Base-by-base conservation (phyloP, 2,113 vertebrate species). In the Canis aureus region DNA sequence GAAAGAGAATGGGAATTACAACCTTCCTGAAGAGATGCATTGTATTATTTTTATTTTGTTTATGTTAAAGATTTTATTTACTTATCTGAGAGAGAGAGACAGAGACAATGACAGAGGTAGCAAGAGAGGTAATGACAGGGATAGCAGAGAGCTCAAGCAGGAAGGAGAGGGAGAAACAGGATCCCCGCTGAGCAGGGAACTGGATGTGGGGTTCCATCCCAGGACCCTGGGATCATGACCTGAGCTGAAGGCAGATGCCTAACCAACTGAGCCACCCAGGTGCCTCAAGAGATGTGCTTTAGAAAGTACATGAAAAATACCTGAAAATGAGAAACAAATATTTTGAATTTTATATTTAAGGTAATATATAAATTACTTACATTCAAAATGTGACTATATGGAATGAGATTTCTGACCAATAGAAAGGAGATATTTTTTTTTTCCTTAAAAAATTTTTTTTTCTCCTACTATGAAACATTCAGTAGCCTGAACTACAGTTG, bases 261-360 rank as follows among this genome's bases (percentile, higher is more conserved):
- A 43, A 8, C 43, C 43, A 43, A 43, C 43, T 43, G 43, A 43
- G 43, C 43, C 43, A 43, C 43, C 43, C 43, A 43, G 43, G 43
- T 43, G 43, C 43, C 43, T 43, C n/a, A 67, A 67, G 66, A 67
- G 29, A 67, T n/a, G 5, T 16, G 20, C 60, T 91, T 97, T 38
- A 32, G 88, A 80, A 89, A 87, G n/a, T 55, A 76, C 13, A 4
- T 74, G 67, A 76, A 32, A 53, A 92, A 11, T 49, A 89, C 12
- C 84, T 35, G 25, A 79, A 92, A 93, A 89, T 64, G 67, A 97
- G 74, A 96, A 85, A 71, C n/a, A 79, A 81, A 62, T n/a, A 43
- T 59, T 91, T 93, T 49, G 51, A 94, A 73, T 94, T 93, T 93
- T 73, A 62, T 80, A 88, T 81, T 96, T 71, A 87, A 89, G 49